Evolutionary conservation across 2,113 vertebrate species (phyloP).

Genomic region (Andinoacara biseriatus): DNA sequence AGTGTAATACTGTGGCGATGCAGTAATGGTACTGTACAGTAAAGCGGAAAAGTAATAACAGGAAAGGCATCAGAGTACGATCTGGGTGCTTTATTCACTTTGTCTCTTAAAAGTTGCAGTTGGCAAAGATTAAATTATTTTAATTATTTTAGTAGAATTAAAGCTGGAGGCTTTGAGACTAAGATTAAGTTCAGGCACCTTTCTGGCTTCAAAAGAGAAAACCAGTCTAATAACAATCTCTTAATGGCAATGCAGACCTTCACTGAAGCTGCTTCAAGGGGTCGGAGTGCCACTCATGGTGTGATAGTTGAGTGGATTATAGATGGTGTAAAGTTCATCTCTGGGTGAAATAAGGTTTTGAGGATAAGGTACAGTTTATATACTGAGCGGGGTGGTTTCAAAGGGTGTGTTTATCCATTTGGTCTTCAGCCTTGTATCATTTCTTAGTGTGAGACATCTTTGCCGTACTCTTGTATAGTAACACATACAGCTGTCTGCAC

Average conservation of each 20-base stretch:
- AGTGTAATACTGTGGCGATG: conserved; percentile 41
- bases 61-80: neutral
- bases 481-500: neutral
- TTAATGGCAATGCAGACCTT: neutral
- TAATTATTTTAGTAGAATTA: conserved; percentile 5
- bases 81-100: neutral
- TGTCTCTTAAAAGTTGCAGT: neutral
- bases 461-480: neutral
- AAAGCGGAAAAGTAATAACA: neutral
- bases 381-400: neutral
- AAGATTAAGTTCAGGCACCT: neutral
- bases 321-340: conserved; percentile 33
- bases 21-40: conserved; percentile 29
- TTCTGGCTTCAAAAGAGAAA: neutral
- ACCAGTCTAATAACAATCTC: neutral
- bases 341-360: conserved; percentile 35
- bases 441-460: neutral
- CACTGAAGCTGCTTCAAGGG: conserved; percentile 8
- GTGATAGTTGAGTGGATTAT: conserved; percentile 44
- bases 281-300: conserved; percentile 10
- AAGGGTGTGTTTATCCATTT: neutral
- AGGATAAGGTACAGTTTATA: conserved; percentile 18
- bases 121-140: neutral
- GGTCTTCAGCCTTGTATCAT: neutral
- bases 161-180: neutral